Conservation (phyloP, 2,113 vertebrate genomes). For the Actinemys pallida region DNA sequence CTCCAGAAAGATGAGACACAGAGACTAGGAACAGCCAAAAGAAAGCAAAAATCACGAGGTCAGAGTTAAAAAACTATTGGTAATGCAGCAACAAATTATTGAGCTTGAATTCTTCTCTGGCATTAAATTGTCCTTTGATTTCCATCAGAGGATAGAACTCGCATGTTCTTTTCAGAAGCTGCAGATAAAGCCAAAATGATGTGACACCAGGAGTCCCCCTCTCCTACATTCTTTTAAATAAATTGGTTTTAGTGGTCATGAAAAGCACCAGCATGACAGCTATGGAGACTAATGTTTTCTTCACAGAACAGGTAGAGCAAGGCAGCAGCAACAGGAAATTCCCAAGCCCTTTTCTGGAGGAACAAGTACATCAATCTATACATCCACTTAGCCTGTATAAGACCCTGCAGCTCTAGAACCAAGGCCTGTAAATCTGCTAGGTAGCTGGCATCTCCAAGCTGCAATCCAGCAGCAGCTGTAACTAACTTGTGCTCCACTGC, state of each 20-base stretch:
- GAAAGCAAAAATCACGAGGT: constrained; percentile 32
- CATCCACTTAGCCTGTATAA: accelerated
- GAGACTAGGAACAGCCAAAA: constrained; percentile 28
- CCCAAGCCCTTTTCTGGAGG: background rate
- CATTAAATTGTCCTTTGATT: background rate
- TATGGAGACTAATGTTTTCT: background rate
- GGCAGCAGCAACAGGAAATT: background rate
- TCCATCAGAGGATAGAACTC: background rate
- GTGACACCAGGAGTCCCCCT: background rate
- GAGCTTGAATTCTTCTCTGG: background rate
- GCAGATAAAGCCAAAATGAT: background rate
- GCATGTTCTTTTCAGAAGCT: background rate
- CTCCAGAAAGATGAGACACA: constrained; percentile 50
- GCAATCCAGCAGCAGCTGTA: background rate
- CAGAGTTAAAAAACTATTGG: background rate
- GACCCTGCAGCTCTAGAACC: background rate
- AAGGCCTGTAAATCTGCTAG: background rate
- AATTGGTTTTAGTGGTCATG: accelerated
- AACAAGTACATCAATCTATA: background rate
- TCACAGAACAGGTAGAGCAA: background rate
- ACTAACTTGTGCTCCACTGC: background rate
- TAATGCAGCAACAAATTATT: background rate
- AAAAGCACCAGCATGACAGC: background rate
- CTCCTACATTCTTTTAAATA: accelerated
- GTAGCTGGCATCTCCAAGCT: background rate